Evolutionary conservation across 1,140 invertebrate genomes (phyloP), one percentile per base, ranked within the genome.

Genomic region (Meloidogyne floridensis): DNA sequence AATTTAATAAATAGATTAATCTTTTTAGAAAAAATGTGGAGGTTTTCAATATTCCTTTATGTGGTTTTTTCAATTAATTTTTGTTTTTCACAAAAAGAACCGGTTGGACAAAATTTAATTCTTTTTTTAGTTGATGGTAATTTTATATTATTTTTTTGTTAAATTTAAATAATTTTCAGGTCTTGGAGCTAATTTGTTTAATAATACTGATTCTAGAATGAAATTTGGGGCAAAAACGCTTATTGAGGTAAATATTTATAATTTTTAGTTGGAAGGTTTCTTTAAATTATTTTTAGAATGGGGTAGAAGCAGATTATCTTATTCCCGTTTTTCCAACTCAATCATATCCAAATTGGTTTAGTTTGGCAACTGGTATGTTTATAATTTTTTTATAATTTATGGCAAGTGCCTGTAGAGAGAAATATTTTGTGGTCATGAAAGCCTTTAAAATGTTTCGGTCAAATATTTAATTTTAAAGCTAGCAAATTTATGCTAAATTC

Each of bases 301-400:
- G 88, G 42, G 84, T 87, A 10, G 83, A 86, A 70, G 86, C 87
- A 6, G 84, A 86, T 20, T 89, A 86, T 56, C 69, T 89, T 65
- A 87, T 82, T 70, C 85, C 89, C 11, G 84, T 87, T 9, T 89
- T 90, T 79, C 88, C 88, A 69, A 90, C 88, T 11, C 86, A 88
- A 54, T 82, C 75, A 11, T 90, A 89, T 82, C 88, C 88, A n/a
- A 90, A 89, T 76, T 89, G 87, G 88, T 84, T 82, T 72, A 82
- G 79, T 69, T 81, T 89, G 32, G 86, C 81, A 11, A 89, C 88
- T 51, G 88, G 87, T 89, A 32, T 32, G 77, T 70, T 32, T 80
- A 54, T 6, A 76, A 54, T 75, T 18, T 18, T 20, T 51, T 69
- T 53, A 77, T 77, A 69, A 56, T 42, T 70, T 79, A 42, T 51